Conservation (phyloP, 2,888 invertebrate species). For the Acrobasis consociella region DNA sequence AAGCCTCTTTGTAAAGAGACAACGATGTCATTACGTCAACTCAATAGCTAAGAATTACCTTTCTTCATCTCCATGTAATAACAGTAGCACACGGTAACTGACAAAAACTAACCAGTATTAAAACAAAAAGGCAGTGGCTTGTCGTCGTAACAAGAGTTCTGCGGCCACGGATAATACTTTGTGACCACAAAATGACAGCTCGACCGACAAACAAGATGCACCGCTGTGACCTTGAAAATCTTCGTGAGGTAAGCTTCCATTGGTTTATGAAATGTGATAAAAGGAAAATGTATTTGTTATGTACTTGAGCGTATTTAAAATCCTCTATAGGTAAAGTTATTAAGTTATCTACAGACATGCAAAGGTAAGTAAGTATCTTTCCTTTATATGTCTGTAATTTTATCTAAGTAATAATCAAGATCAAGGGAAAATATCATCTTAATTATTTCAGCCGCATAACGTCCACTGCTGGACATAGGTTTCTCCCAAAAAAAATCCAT, state of each 20-base stretch:
- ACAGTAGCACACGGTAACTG: constrained; percentile 38
- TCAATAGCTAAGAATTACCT: constrained; percentile 9
- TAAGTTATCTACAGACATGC: too few species aligned
- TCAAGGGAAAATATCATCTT: too few species aligned
- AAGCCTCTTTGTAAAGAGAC: background rate
- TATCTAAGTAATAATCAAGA: too few species aligned
- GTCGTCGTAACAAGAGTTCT: constrained; percentile 68
- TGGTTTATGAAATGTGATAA: background rate
- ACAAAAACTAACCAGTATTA: constrained; percentile 34
- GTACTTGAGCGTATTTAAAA: too few species aligned
- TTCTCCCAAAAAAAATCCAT: too few species aligned
- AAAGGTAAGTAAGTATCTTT: too few species aligned
- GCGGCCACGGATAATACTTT: constrained; percentile 55
- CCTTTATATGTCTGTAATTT: too few species aligned
- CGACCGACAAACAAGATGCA: constrained; percentile 51
- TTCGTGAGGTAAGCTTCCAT: constrained; percentile 2
- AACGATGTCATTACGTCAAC: constrained; percentile 11
- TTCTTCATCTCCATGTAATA: constrained; percentile 34
- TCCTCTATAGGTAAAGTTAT: too few species aligned
- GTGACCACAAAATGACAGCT: constrained; percentile 62
- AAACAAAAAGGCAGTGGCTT: constrained; percentile 56
- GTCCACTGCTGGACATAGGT: too few species aligned
- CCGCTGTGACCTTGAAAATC: constrained; percentile 35
- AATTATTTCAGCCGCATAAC: too few species aligned
- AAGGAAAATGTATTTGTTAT: too few species aligned